These are phyloP conservation scores for Bradypus variegatus DNA, from an alignment of 2,797 vertebrate species.

Conservation along the genomic window DNA sequence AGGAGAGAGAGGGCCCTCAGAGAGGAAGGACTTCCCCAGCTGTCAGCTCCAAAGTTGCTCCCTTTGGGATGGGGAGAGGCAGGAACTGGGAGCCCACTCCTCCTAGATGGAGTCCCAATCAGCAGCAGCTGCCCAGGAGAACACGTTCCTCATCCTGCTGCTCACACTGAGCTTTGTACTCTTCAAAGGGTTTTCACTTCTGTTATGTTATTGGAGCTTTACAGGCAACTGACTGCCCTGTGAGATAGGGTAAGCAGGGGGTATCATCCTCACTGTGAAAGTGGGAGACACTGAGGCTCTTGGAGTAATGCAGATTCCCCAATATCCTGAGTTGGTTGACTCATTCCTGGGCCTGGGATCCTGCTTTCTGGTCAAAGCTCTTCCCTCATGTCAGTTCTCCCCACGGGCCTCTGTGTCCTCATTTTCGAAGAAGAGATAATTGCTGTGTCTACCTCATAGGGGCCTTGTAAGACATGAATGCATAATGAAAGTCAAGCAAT, in stretches of 20 bases:
- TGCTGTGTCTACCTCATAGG: rapidly evolving
- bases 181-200: too few species aligned
- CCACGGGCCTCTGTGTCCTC: neutral
- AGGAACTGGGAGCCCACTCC: rapidly evolving
- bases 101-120: neutral
- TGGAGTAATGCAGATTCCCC: neutral
- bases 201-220: neutral
- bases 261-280: neutral
- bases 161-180: rapidly evolving
- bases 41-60: rapidly evolving
- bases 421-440: neutral
- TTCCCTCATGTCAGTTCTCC: neutral
- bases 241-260: neutral
- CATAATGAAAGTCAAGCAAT: neutral
- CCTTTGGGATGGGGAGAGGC: neutral
- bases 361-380: neutral
- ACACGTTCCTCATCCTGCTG: rapidly evolving
- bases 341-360: neutral
- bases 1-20: neutral
- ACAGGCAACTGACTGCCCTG: neutral
- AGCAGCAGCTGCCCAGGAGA: neutral
- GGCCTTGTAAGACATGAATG: neutral
- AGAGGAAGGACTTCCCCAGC: neutral
- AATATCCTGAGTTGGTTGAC: neutral
- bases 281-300: neutral